Conservation (phyloP, 2,888 invertebrate species). For the Cosmopolites sordidus region DNA sequence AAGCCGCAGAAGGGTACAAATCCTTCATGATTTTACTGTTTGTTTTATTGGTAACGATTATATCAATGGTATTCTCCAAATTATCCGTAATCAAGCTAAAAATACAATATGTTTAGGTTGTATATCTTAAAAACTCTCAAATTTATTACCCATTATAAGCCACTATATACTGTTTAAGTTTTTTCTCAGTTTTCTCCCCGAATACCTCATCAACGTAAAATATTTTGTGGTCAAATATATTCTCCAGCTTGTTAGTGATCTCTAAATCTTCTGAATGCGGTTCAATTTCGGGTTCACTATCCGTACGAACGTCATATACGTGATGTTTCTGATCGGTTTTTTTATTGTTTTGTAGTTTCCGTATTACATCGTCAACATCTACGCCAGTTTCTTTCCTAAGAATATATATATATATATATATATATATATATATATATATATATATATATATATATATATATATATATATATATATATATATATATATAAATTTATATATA, state of each 20-base stretch:
- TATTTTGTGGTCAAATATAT: conserved; percentile 50
- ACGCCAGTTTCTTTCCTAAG: conserved; percentile 39
- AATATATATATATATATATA: no score
- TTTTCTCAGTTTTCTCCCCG: conserved; percentile 39
- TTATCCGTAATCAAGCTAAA: conserved; percentile 38
- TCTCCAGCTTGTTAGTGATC: conserved; percentile 41
- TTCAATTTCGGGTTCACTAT: conserved; percentile 12
- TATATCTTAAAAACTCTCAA: no score
- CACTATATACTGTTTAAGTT: conserved; percentile 52
- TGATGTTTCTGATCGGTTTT: conserved; percentile 10
- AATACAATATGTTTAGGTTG: conserved; percentile 4
- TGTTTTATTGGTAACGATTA: conserved; percentile 37
- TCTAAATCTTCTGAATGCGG: conserved; percentile 6
- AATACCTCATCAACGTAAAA: conserved; percentile 51
- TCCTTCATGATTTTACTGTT: conserved; percentile 34
- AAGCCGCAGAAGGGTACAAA: conserved; percentile 32
- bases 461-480: no score
- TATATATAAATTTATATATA: no score
- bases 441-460: no score
- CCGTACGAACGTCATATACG: conserved; percentile 17
- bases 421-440: no score
- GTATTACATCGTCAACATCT: conserved; percentile 56
- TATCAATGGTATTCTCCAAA: conserved; percentile 37
- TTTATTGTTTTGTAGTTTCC: conserved; percentile 30
- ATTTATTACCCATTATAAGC: conserved; percentile 59